A percentile compares a stretch with the other conserved stretches of the same genome.
phyloP scores from a whole-genome alignment of 2,113 vertebrate genomes.

The Urocitellus parryii region DNA sequence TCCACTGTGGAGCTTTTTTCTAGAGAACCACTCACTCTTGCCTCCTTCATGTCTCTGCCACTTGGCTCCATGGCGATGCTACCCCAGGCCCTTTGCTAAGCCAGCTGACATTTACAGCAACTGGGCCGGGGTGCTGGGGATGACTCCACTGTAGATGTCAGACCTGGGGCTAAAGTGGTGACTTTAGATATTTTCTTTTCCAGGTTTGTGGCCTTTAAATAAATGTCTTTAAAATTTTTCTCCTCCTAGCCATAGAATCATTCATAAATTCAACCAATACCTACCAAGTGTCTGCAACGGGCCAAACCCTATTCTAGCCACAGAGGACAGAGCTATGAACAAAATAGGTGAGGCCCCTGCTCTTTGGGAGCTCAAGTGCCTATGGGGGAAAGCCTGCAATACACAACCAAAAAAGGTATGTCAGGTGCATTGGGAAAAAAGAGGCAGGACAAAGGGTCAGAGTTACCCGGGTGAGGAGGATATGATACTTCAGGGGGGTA shows the following conservation, averaged over 20 bases:
- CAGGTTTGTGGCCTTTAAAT: not conserved
- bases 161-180: not conserved
- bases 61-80: accelerated
- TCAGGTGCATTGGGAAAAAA: not conserved
- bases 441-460: not conserved
- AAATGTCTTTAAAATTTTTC: not conserved
- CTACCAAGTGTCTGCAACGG: not conserved
- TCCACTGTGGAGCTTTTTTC: not conserved
- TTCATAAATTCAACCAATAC: not conserved
- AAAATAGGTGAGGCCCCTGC: not conserved
- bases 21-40: accelerated
- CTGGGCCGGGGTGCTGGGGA: accelerated
- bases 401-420: not conserved
- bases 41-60: not conserved
- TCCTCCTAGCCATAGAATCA: not conserved
- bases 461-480: not conserved
- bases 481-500: accelerated
- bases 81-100: not conserved
- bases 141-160: not conserved
- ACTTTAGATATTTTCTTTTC: not conserved
- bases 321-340: not conserved
- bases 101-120: accelerated
- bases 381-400: not conserved
- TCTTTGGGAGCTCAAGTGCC: not conserved
- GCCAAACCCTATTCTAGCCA: not conserved